Percentiles rank a stretch among this genome's conserved stretches.
phyloP scores from a whole-genome alignment of 1,140 invertebrate species.

The Eufriesea mexicana region DNA sequence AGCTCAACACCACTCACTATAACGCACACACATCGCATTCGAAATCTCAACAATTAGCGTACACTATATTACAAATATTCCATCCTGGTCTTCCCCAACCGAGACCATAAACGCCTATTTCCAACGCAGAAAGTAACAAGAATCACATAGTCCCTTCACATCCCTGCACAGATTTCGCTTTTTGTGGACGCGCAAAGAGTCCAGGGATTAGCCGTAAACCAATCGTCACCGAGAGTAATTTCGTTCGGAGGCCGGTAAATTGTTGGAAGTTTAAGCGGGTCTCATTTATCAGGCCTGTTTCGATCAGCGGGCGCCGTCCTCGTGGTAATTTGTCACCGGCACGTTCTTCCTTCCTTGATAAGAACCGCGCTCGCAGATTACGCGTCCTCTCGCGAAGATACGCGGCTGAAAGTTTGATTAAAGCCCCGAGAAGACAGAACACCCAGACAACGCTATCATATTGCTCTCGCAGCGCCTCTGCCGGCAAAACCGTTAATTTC shows the following conservation, averaged over 20 bases:
- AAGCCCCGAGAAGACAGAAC: neutral
- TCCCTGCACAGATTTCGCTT: no score
- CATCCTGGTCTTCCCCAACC: no score
- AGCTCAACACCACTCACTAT: no score
- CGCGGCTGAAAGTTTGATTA: constrained; percentile 26
- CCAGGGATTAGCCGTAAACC: no score
- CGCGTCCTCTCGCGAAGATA: neutral
- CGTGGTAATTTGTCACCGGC: constrained; percentile 10
- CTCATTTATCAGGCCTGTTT: neutral
- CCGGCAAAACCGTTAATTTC: constrained; percentile 10
- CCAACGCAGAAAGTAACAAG: no score
- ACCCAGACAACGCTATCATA: constrained; percentile 7
- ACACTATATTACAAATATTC: no score
- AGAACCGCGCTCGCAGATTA: constrained; percentile 15
- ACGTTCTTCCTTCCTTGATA: neutral
- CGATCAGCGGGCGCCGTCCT: neutral
- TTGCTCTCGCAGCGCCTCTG: neutral
- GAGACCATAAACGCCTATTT: no score
- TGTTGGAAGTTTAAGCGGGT: neutral
- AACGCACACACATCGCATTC: no score
- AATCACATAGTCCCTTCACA: no score
- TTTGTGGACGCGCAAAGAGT: no score
- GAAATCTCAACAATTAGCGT: no score
- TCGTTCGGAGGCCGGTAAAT: neutral
- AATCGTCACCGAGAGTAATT: no score